These are phyloP conservation scores for Antheraea assamensis DNA, from an alignment of 2,888 invertebrate genomes.

Conservation along the genomic window DNA sequence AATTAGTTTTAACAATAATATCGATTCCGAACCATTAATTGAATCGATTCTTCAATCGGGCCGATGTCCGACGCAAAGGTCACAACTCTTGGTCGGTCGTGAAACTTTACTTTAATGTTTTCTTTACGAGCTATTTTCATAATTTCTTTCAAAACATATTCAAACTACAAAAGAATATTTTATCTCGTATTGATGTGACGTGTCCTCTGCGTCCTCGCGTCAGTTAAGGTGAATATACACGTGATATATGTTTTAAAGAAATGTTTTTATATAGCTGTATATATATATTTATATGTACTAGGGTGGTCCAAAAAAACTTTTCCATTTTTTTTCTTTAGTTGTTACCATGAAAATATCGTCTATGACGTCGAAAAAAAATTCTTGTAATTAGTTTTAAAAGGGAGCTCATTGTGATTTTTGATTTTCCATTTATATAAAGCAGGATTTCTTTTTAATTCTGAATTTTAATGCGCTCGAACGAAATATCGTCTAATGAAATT, in stretches of 20 bases:
- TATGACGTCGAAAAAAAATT: too few species aligned
- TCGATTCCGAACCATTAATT: constrained; percentile 36
- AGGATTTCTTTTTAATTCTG: too few species aligned
- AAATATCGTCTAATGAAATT: too few species aligned
- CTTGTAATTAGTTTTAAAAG: too few species aligned
- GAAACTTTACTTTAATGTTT: constrained; percentile 19
- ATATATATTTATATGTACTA: too few species aligned
- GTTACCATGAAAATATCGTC: too few species aligned
- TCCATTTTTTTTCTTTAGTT: too few species aligned
- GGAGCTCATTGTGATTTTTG: too few species aligned
- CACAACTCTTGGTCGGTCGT: constrained; percentile 14
- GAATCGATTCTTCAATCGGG: constrained; percentile 32
- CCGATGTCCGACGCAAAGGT: constrained; percentile 39
- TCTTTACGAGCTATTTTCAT: constrained; percentile 14
- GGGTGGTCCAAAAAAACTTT: too few species aligned
- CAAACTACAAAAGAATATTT: constrained; percentile 17
- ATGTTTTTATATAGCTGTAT: not conserved
- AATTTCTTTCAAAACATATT: constrained; percentile 27
- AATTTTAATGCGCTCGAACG: too few species aligned
- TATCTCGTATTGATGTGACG: constrained; percentile 11
- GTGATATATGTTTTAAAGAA: constrained; percentile 1
- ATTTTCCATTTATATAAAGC: too few species aligned
- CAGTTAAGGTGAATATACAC: constrained; percentile 9
- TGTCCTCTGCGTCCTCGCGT: not conserved
- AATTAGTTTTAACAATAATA: not conserved